Conservation (phyloP, 2,113 vertebrate species). For the Balaenoptera acutorostrata region DNA sequence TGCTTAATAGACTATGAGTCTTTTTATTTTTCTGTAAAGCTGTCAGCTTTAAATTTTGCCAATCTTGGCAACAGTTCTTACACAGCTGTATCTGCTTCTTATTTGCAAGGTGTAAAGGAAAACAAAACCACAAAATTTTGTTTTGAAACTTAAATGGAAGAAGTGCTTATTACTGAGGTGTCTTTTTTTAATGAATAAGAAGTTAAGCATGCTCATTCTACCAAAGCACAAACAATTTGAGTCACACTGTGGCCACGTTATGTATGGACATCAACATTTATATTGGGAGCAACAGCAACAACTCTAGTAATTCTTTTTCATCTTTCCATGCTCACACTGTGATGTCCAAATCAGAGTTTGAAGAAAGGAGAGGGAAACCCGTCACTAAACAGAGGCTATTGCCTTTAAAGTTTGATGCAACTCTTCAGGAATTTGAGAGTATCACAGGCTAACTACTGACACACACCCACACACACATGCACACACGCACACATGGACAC, state of each 20-base stretch:
- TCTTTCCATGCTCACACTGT: background rate
- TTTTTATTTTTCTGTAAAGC: background rate
- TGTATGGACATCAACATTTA: background rate
- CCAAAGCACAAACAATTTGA: background rate
- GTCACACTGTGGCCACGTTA: background rate
- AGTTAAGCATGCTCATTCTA: background rate
- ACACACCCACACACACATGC: background rate
- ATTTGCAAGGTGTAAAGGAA: background rate
- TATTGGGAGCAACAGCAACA: background rate
- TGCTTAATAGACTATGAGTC: background rate
- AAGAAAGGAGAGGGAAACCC: background rate
- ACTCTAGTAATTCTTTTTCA: background rate
- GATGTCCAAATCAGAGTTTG: background rate
- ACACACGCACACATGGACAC: background rate
- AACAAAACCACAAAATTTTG: background rate
- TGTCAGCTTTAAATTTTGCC: slow-evolving; percentile 14
- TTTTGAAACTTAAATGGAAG: slow-evolving; percentile 34
- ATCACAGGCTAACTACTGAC: background rate
- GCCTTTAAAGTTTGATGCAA: background rate
- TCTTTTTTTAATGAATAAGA: background rate
- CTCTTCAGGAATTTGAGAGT: background rate
- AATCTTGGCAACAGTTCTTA: slow-evolving; percentile 15
- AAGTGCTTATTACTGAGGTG: background rate
- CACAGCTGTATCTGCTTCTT: background rate
- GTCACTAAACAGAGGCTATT: background rate